These are phyloP conservation scores for Anadara kagoshimensis DNA, from an alignment of 1,140 invertebrate genomes.

Conservation along the genomic window DNA sequence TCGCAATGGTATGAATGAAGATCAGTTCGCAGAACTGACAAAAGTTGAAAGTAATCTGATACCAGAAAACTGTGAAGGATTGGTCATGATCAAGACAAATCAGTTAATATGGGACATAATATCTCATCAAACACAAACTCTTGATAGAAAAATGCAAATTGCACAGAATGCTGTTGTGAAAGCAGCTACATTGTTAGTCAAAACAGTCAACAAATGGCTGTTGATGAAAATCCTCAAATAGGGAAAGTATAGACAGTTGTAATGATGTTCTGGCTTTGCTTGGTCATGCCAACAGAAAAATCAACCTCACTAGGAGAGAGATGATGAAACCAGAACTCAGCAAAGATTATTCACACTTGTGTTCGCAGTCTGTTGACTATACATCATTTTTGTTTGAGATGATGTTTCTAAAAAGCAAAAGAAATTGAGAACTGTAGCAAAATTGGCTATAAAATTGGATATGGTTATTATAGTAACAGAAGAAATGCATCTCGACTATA, in stretches of 20 bases:
- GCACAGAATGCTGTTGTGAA: conserved; percentile 29
- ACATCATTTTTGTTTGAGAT: conserved; percentile 28
- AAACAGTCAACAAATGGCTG: conserved; percentile 22
- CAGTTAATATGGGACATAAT: too few species aligned
- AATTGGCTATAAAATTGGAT: conserved; percentile 17
- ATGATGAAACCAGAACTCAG: neutral
- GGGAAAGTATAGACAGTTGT: neutral
- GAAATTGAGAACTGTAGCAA: conserved; percentile 35
- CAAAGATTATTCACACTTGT: neutral
- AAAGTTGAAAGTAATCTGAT: conserved; percentile 31
- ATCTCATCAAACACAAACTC: conserved; percentile 4
- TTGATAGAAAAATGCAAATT: conserved; percentile 30
- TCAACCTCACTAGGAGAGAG: neutral
- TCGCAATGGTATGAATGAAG: conserved; percentile 32
- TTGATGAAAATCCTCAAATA: conserved; percentile 5
- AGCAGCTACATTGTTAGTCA: conserved; percentile 19
- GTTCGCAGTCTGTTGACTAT: conserved; percentile 5
- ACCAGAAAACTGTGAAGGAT: conserved; percentile 29
- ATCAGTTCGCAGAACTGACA: conserved; percentile 7
- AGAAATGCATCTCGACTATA: neutral
- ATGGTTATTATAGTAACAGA: conserved; percentile 1
- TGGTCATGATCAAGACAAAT: conserved; percentile 26
- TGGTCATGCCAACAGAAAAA: neutral
- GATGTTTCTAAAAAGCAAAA: conserved; percentile 36
- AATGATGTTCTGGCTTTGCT: neutral